Evolutionary conservation across 1,140 invertebrate genomes (phyloP).

Genomic region (Neodiprion pinetum): DNA sequence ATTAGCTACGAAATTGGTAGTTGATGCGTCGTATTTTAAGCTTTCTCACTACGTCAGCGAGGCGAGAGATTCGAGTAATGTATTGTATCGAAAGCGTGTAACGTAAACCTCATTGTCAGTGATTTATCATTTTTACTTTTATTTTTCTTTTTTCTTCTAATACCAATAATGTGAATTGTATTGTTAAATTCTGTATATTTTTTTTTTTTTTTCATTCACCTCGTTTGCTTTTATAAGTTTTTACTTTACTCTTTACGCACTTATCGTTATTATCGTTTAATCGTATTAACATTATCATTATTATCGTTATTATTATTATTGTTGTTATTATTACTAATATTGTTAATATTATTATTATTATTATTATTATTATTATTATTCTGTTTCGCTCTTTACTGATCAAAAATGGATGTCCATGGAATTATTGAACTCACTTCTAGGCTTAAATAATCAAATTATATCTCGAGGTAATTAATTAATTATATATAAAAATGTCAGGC

Average conservation of each 20-base stretch:
- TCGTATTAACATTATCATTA: no score
- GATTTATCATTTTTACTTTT: constrained; percentile 4
- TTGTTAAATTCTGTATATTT: no score
- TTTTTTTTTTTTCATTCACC: no score
- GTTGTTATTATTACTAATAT: constrained; percentile 32
- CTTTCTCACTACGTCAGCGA: constrained; percentile 42
- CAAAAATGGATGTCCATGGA: constrained; percentile 12
- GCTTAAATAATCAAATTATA: constrained; percentile 28
- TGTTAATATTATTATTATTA: constrained; percentile 3
- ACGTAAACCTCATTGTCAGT: constrained; percentile 43
- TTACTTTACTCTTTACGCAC: no score
- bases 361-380: background rate
- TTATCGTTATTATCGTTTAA: no score
- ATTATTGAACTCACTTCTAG: constrained; percentile 15
- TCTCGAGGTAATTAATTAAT: constrained; percentile 14
- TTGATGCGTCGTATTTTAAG: constrained; percentile 33
- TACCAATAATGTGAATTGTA: background rate
- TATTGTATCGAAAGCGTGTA: constrained; percentile 45
- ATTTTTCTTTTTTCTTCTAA: background rate
- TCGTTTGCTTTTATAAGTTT: no score
- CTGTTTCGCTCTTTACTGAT: background rate
- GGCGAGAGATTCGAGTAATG: constrained; percentile 47
- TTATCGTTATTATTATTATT: background rate
- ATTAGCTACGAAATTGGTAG: constrained; percentile 40
- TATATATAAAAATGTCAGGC: constrained; percentile 11